phyloP scores from a whole-genome alignment of 2,797 vertebrate genomes.

The Pagetopsis macropterus region DNA sequence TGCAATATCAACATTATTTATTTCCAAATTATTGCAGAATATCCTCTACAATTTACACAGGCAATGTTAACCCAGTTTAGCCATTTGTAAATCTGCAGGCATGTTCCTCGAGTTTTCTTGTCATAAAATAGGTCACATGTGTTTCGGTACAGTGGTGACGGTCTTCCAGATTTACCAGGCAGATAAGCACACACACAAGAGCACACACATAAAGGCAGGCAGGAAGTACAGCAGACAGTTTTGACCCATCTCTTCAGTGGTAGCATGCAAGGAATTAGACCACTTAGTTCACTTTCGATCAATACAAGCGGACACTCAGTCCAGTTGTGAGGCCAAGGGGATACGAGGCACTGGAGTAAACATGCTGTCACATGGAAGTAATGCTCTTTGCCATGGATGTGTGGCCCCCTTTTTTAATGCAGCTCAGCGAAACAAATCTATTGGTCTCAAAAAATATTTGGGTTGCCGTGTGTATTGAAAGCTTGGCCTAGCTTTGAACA shows the following conservation, averaged over 20 bases:
- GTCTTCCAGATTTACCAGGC: conserved; percentile 34
- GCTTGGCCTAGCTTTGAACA: conserved; percentile 74
- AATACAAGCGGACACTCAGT: conserved; percentile 72
- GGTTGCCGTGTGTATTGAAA: conserved; percentile 57
- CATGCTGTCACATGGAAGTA: conserved; percentile 78
- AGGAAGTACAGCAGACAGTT: conserved; percentile 45
- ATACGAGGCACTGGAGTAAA: conserved; percentile 75
- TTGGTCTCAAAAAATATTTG: conserved; percentile 74
- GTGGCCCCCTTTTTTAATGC: conserved; percentile 67
- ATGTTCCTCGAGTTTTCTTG: conserved; percentile 20
- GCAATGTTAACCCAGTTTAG: conserved; percentile 2
- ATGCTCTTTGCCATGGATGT: conserved; percentile 71
- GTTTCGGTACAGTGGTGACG: conserved; percentile 10
- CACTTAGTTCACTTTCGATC: conserved; percentile 76
- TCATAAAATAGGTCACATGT: conserved; percentile 29
- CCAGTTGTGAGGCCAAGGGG: conserved; percentile 59
- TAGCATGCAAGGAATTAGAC: conserved; percentile 69
- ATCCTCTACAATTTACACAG: conserved; percentile 2
- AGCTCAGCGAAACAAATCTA: conserved; percentile 68
- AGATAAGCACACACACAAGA: conserved; percentile 27
- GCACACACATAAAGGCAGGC: conserved; percentile 1
- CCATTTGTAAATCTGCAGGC: conserved; percentile 12
- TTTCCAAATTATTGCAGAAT: background rate
- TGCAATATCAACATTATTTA: background rate
- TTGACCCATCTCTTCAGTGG: conserved; percentile 56